Conservation (phyloP, 2,113 vertebrate species). For the Seriola quinqueradiata region DNA sequence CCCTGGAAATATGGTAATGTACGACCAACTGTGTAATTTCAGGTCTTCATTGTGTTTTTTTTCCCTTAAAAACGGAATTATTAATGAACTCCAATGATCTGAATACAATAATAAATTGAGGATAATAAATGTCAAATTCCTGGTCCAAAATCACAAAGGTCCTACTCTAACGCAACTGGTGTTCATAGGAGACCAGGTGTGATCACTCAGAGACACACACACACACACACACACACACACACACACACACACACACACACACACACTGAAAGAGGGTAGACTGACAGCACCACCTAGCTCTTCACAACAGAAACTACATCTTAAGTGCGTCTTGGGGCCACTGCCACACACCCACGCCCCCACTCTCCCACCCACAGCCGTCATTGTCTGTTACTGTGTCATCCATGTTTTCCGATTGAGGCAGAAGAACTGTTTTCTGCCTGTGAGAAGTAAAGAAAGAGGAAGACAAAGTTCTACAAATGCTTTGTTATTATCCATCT, state of each 20-base stretch:
- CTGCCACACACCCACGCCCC: too few relatives aligned
- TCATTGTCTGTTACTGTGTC: background rate
- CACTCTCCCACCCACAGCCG: too few relatives aligned
- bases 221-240: conserved; percentile 12
- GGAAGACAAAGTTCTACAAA: background rate
- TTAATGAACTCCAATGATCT: conserved; percentile 35
- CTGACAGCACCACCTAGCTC: conserved; percentile 80
- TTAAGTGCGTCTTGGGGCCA: background rate
- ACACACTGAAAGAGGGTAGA: conserved; percentile 46
- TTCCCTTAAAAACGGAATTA: conserved; percentile 1
- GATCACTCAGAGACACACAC: conserved; percentile 31
- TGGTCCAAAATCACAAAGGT: conserved; percentile 36
- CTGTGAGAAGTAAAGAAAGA: conserved; percentile 8
- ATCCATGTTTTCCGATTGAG: background rate
- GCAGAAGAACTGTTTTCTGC: background rate
- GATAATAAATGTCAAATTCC: conserved; percentile 17
- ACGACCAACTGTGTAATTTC: conserved; percentile 1
- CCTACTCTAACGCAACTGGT: conserved; percentile 21
- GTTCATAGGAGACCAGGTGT: conserved; percentile 31
- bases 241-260: conserved; percentile 6
- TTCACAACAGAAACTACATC: conserved; percentile 59
- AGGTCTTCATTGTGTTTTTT: background rate
- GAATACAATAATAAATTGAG: conserved; percentile 9
- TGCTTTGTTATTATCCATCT: background rate
- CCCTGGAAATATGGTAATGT: conserved; percentile 37